Evolutionary conservation across 2,113 vertebrate genomes (phyloP).

Genomic region (Hoplias malabaricus): DNA sequence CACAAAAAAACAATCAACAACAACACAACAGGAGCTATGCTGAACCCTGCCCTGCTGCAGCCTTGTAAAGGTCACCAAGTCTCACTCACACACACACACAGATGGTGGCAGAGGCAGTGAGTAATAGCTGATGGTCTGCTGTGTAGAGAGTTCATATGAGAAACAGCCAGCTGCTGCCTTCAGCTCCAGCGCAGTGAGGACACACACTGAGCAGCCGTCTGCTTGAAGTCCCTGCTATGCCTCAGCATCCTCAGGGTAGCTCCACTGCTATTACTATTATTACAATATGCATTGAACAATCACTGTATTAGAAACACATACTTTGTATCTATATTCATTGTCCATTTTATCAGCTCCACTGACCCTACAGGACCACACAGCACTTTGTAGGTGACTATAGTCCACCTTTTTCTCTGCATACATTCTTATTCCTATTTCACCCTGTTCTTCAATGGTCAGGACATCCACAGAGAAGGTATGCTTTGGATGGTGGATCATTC

Average conservation of each 20-base stretch:
- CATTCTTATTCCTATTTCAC: too few relatives aligned
- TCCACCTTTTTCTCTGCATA: too few relatives aligned
- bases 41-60: neutral
- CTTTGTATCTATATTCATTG: neutral
- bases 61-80: neutral
- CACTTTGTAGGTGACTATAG: too few relatives aligned
- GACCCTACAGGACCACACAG: too few relatives aligned
- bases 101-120: neutral
- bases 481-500: too few relatives aligned
- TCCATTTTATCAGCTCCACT: too few relatives aligned
- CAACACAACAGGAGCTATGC: too few relatives aligned
- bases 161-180: neutral
- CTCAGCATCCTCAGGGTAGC: neutral
- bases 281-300: too few relatives aligned
- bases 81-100: neutral
- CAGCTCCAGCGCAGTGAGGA: neutral
- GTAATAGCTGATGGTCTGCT: neutral
- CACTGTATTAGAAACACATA: too few relatives aligned
- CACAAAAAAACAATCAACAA: too few relatives aligned
- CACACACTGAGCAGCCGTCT: neutral
- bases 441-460: too few relatives aligned
- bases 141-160: neutral
- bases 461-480: too few relatives aligned
- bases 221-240: neutral
- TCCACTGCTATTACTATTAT: neutral